Conservation (phyloP, 2,113 vertebrate species). For the Ptilorrhoa leucosticta region DNA sequence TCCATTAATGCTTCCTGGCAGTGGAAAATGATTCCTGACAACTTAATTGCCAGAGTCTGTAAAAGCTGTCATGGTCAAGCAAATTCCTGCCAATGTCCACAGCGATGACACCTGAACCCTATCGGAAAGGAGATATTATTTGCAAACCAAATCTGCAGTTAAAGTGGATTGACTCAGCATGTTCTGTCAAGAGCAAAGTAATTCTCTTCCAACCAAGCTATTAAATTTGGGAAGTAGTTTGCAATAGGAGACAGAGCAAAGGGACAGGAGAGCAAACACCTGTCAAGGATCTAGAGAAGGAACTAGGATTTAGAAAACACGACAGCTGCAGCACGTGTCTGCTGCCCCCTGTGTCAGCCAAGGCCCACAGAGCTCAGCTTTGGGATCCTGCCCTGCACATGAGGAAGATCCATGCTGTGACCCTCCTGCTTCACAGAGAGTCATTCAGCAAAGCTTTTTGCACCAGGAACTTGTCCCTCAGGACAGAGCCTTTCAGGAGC, state of each 20-base stretch:
- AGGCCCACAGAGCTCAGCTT: background rate
- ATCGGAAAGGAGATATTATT: background rate
- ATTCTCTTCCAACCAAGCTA: background rate
- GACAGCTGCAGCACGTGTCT: rapidly evolving
- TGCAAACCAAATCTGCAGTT: conserved; percentile 23
- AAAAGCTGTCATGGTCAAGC: conserved; percentile 31
- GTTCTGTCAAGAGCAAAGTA: conserved; percentile 1
- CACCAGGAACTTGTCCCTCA: background rate
- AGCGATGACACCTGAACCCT: conserved; percentile 11
- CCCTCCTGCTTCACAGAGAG: background rate
- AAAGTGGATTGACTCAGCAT: background rate
- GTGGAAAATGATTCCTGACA: conserved; percentile 32
- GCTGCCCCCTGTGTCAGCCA: rapidly evolving
- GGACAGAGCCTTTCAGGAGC: background rate
- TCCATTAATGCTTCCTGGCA: conserved; percentile 20
- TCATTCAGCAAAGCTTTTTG: background rate
- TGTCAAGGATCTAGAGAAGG: background rate
- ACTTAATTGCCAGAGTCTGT: conserved; percentile 23
- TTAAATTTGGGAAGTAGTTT: background rate
- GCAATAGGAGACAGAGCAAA: background rate
- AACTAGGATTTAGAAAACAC: background rate
- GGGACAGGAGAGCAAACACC: background rate
- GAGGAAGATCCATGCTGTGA: background rate
- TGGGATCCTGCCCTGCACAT: background rate
- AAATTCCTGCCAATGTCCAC: conserved; percentile 32